phyloP scores from a whole-genome alignment of 2,888 invertebrate species.

The Rhagium mordax region DNA sequence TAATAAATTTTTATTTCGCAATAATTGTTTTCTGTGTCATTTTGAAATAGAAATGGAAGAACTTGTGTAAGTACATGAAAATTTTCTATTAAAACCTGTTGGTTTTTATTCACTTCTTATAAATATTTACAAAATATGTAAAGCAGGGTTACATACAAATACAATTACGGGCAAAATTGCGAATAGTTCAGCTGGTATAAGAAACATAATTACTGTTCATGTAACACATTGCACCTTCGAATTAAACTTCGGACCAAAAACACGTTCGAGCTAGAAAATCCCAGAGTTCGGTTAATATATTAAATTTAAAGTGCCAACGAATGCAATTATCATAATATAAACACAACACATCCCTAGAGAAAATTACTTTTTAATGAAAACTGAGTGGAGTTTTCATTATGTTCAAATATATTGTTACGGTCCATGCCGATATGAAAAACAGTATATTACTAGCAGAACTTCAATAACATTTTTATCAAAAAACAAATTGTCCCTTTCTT shows the following conservation, averaged over 20 bases:
- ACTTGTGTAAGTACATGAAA: too few relatives aligned
- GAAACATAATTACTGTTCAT: not conserved
- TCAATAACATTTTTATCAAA: too few relatives aligned
- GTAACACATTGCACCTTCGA: constrained; percentile 31
- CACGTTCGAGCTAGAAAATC: constrained; percentile 46
- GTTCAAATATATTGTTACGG: constrained; percentile 26
- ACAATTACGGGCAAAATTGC: not conserved
- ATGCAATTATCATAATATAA: constrained; percentile 61
- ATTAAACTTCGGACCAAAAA: constrained; percentile 47
- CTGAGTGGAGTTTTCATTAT: constrained; percentile 40
- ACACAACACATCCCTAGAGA: constrained; percentile 55
- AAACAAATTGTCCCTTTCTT: too few relatives aligned
- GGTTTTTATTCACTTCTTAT: not conserved
- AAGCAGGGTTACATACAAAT: not conserved
- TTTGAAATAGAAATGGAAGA: too few relatives aligned
- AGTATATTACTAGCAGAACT: constrained; percentile 11
- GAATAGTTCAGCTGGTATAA: not conserved
- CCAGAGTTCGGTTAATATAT: constrained; percentile 53
- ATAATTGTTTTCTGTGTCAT: too few relatives aligned
- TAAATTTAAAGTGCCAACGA: constrained; percentile 47
- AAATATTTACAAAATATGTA: not conserved
- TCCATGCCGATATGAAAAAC: constrained; percentile 16
- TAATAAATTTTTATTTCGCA: too few relatives aligned
- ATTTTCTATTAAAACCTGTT: too few relatives aligned
- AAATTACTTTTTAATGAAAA: constrained; percentile 58